phyloP scores from a whole-genome alignment of 2,888 invertebrate genomes.

The Schrankia costaestrigalis region DNA sequence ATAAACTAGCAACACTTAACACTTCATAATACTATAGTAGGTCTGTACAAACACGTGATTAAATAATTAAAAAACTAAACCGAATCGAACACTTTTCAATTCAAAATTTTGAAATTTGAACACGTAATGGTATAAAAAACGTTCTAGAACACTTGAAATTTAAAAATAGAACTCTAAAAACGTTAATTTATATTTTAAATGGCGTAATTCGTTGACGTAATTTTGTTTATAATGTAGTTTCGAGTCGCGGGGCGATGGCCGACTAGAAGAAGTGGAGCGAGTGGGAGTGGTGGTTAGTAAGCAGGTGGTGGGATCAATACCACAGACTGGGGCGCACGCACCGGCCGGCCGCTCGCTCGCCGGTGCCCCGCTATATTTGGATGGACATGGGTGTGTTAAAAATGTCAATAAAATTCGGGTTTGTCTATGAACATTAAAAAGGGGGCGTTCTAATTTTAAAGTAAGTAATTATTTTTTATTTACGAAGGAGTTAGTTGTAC shows the following conservation, averaged over 20 bases:
- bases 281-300: constrained; percentile 69
- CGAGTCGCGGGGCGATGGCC: constrained; percentile 71
- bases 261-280: constrained; percentile 63
- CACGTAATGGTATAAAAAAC: constrained; percentile 19
- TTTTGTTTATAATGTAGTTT: constrained; percentile 53
- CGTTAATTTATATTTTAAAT: constrained; percentile 39
- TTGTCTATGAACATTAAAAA: constrained; percentile 6
- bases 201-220: constrained; percentile 33
- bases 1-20: constrained; percentile 38
- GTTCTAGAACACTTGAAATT: constrained; percentile 24
- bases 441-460: neutral
- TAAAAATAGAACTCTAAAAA: constrained; percentile 27
- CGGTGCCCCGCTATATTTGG: constrained; percentile 58
- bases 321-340: constrained; percentile 75
- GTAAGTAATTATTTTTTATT: too few relatives aligned
- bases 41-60: constrained; percentile 33
- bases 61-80: constrained; percentile 24
- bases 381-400: constrained; percentile 46
- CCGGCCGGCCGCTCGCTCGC: constrained; percentile 60
- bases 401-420: constrained; percentile 32
- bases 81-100: constrained; percentile 7
- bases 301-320: constrained; percentile 76
- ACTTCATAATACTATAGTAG: constrained; percentile 33
- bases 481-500: too few relatives aligned
- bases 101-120: too few relatives aligned